Base-by-base conservation (phyloP, 2,888 invertebrate species). In the Trachelus troglodyta region DNA sequence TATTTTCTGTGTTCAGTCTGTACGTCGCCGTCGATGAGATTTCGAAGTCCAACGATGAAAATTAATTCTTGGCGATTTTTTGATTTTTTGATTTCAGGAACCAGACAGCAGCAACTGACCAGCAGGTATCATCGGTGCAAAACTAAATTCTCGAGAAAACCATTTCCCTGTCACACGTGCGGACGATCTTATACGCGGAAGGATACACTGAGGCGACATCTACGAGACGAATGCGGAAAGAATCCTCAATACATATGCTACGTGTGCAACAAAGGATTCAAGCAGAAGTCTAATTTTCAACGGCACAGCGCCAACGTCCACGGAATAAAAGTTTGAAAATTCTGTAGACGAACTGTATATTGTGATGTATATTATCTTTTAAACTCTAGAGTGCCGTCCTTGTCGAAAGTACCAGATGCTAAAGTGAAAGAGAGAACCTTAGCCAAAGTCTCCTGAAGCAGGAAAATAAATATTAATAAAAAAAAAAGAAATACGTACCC, bases 141-240 rank as follows among this genome's bases (percentile, higher is more conserved):
- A 69, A 9, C 69, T 6, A 69, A 69, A 30, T 30, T 69, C 69
- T 69, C 69, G 12, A 56, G 35, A 31, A 79, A 82, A 69, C 83
- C 83, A 73, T 86, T 86, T 80, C 84, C 84, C 1, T 89, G 89
- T 79, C 82, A 83, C 74, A 82, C 82, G 33, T 90, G 89, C 79
- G 85, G 85, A 68, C 87, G 86, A 79, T 82, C 84, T 31, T 89
- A 89, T 77, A 85, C 87, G 75, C 82, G 96, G 91, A 95, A 95
- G 90, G 95, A 96, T 86, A 96, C 96, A 78, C 93, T 96, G 86
- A 94, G 95, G 91, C 93, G 96, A 80, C 96, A 96, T 91, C 93
- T 95, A 87, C 95, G 94, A 89, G 95, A 96, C 91, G 96, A 96
- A 90, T 96, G 96, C 90, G 94, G 94, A 86, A 95, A 94, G 90